phyloP scores from a whole-genome alignment of 1,140 invertebrate species.

The Eufriesea mexicana region DNA sequence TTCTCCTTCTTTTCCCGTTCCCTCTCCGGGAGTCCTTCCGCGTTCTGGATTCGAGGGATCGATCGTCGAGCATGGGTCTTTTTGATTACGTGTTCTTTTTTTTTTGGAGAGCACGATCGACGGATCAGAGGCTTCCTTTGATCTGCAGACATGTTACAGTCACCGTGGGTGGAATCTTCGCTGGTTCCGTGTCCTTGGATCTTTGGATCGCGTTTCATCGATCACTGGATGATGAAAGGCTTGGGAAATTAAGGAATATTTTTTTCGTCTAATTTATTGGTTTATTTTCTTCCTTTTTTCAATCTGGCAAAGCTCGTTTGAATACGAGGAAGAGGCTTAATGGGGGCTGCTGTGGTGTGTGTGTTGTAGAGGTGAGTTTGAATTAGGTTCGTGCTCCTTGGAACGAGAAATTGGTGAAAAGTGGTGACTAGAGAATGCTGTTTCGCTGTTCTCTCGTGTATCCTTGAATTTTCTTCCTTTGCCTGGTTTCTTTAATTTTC shows the following conservation, averaged over 20 bases:
- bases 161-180: too few species aligned
- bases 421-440: background rate
- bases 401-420: background rate
- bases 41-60: slow-evolving; percentile 3
- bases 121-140: background rate
- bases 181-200: background rate
- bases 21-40: background rate
- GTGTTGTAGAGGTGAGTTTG: too few species aligned
- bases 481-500: background rate
- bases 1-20: background rate
- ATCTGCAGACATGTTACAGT: background rate
- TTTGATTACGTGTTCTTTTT: background rate
- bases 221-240: too few species aligned
- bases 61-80: background rate
- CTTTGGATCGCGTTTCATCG: background rate
- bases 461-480: background rate
- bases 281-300: too few species aligned
- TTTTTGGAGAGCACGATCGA: background rate
- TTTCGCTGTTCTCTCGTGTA: background rate
- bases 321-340: too few species aligned
- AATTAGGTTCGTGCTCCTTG: background rate
- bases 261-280: too few species aligned
- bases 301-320: too few species aligned
- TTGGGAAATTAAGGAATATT: too few species aligned
- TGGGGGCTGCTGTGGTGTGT: too few species aligned